Evolutionary conservation across 2,888 invertebrate species (phyloP).

Genomic region (Rhyacophila evoluta): DNA sequence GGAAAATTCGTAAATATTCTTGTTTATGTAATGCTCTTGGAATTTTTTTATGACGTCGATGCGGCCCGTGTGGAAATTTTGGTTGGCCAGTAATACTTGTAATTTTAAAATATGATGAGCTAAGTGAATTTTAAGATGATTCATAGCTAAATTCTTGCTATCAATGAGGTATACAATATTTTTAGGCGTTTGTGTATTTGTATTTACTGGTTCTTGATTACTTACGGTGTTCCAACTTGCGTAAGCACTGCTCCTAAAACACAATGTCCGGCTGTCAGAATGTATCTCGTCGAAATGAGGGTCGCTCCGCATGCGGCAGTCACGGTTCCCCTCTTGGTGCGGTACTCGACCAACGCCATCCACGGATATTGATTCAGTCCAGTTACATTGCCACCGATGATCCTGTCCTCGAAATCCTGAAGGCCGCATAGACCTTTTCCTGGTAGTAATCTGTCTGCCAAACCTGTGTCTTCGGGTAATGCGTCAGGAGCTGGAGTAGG

Average conservation of each 20-base stretch:
- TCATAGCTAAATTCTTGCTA: too few species aligned
- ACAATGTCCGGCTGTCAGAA: constrained; percentile 71
- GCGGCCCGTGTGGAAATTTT: too few species aligned
- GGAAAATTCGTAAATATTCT: too few species aligned
- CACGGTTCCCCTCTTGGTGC: constrained; percentile 54
- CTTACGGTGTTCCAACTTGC: constrained; percentile 63
- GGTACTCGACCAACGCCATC: constrained; percentile 67
- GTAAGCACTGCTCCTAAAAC: constrained; percentile 61
- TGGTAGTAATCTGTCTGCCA: constrained; percentile 39
- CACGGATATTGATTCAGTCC: constrained; percentile 70
- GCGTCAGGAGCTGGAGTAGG: neutral
- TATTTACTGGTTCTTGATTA: constrained; percentile 37
- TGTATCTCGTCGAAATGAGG: constrained; percentile 68
- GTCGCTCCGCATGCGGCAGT: constrained; percentile 67
- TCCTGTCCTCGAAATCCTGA: constrained; percentile 47
- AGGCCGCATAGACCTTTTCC: constrained; percentile 40
- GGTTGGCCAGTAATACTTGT: too few species aligned
- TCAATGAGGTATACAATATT: too few species aligned
- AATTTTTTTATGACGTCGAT: too few species aligned
- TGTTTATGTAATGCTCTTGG: too few species aligned
- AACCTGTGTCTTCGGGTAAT: neutral
- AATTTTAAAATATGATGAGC: too few species aligned
- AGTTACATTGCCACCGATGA: constrained; percentile 62
- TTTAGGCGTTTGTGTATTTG: too few species aligned
- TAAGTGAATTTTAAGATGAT: too few species aligned